Conservation (phyloP, 1,140 invertebrate genomes). For the Zaprionus gabonicus region DNA sequence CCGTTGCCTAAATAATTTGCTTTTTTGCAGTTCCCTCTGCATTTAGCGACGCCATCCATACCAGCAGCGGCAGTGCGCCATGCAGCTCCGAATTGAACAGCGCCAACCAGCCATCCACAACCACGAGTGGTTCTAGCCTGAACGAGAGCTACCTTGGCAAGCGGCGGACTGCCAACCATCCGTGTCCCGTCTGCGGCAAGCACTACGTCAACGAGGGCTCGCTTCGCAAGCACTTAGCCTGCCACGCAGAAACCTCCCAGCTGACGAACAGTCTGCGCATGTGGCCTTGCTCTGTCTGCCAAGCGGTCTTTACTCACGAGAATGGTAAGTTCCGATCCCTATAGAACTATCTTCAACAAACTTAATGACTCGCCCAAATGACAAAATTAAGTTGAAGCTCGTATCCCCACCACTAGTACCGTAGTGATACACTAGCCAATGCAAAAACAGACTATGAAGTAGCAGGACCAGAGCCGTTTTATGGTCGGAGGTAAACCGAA, state of each 20-base stretch:
- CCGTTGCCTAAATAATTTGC: not conserved
- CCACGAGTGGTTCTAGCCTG: constrained; percentile 37
- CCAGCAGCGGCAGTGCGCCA: constrained; percentile 32
- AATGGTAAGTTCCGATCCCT: constrained; percentile 87
- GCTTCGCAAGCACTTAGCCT: constrained; percentile 95
- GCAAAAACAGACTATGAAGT: too few species aligned
- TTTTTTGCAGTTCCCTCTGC: not conserved
- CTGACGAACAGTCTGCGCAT: constrained; percentile 93
- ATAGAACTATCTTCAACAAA: not conserved
- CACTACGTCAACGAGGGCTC: constrained; percentile 98
- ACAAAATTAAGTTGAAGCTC: too few species aligned
- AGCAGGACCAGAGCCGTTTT: too few species aligned
- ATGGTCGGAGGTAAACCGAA: too few species aligned
- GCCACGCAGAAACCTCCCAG: constrained; percentile 95
- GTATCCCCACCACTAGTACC: too few species aligned
- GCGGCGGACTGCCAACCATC: constrained; percentile 95
- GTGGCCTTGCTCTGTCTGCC: constrained; percentile 97
- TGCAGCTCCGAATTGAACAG: constrained; percentile 53
- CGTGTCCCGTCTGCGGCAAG: constrained; percentile 96
- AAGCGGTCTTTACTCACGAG: constrained; percentile 97
- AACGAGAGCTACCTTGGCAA: constrained; percentile 93
- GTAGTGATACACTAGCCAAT: too few species aligned
- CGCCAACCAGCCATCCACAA: constrained; percentile 19
- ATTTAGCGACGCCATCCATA: constrained; percentile 45
- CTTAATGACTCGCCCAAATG: too few species aligned